Base-by-base conservation (phyloP, 2,888 invertebrate genomes). In the Melanostoma scalare region DNA sequence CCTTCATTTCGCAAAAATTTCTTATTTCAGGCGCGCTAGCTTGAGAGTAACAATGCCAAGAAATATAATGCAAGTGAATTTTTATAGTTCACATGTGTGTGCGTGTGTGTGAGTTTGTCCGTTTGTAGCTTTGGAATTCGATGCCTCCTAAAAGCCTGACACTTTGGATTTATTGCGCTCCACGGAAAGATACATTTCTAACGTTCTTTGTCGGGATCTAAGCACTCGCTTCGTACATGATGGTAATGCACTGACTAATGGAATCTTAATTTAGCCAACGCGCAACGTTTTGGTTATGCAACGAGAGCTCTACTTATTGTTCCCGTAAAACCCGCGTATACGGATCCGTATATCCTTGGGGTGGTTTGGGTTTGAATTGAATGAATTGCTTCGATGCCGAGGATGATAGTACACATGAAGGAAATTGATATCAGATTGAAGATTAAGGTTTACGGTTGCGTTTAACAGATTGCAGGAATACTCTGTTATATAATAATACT, bases 81-180 rank as follows among this genome's bases (percentile, higher is more conserved):
- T 60, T 53, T 50, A 63, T 44, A 46, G 48, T 50, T 60, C 40
- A 30, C 52, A 53, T 52, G 33, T 52, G 40, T 33, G 20, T 36
- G 42, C 30, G n/a, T n/a, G 10, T 35, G 48, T 69, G 10, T 31
- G 20, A 63, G 50, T 60, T 46, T 55, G 44, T 36, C 35, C 61
- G 67, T 52, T 50, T 73, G 63, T 50, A 60, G 77, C 72, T 63
- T 63, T 68, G 82, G 82, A 82, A 82, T 82, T 82, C 82, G 78
- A 82, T 82, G 78, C 73, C 78, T 82, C 63, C 82, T 82, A 82
- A 82, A 82, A 82, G 84, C 84, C 84, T 90, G 90, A 90, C 90
- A 90, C 90, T 89, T 89, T 88, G 88, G 89, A 90, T 90, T 90
- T 90, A 90, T 90, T 87, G 90, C 86, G 78, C 87, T 87, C 85